Percentiles rank a stretch among this genome's conserved stretches.
phyloP scores from a whole-genome alignment of 2,797 vertebrate genomes.

The Rhinogobio ventralis region DNA sequence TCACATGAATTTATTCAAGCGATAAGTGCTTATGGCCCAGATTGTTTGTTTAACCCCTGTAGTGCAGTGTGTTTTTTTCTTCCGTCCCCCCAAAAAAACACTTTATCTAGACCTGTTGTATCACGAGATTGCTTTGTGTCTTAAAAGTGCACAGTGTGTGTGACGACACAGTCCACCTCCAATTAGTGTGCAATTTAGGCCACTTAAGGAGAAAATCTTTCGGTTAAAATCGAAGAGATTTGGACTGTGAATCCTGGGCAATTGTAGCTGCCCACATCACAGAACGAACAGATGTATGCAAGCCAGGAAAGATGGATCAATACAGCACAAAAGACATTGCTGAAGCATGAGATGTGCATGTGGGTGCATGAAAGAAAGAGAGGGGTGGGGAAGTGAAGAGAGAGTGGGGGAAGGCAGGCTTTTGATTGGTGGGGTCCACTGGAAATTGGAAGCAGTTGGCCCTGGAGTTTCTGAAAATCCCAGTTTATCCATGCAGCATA shows the following conservation, averaged over 20 bases:
- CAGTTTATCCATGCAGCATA: slow-evolving; percentile 43
- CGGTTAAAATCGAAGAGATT: slow-evolving; percentile 63
- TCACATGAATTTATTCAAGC: not conserved
- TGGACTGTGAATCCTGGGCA: slow-evolving; percentile 47
- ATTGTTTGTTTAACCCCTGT: slow-evolving; percentile 43
- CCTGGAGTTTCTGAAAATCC: slow-evolving; percentile 39
- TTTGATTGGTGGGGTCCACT: slow-evolving; percentile 11
- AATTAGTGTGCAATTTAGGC: slow-evolving; percentile 65
- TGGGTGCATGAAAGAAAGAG: slow-evolving; percentile 18
- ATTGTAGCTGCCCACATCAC: not conserved
- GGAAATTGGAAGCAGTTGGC: slow-evolving; percentile 17
- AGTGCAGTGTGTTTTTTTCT: not conserved
- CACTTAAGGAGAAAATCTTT: slow-evolving; percentile 60
- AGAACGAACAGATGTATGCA: not conserved
- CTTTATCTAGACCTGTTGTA: not conserved
- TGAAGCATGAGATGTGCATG: not conserved
- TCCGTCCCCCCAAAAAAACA: not conserved
- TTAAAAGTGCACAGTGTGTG: slow-evolving; percentile 12
- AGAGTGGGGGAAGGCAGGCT: not conserved
- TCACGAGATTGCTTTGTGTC: not conserved
- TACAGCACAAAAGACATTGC: slow-evolving; percentile 1
- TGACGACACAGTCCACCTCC: slow-evolving; percentile 38
- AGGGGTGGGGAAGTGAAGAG: not conserved
- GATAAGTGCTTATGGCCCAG: slow-evolving; percentile 3
- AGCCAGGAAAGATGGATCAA: not conserved